Evolutionary conservation across 1,140 invertebrate species (phyloP).

Genomic region (Steinernema feltiae): DNA sequence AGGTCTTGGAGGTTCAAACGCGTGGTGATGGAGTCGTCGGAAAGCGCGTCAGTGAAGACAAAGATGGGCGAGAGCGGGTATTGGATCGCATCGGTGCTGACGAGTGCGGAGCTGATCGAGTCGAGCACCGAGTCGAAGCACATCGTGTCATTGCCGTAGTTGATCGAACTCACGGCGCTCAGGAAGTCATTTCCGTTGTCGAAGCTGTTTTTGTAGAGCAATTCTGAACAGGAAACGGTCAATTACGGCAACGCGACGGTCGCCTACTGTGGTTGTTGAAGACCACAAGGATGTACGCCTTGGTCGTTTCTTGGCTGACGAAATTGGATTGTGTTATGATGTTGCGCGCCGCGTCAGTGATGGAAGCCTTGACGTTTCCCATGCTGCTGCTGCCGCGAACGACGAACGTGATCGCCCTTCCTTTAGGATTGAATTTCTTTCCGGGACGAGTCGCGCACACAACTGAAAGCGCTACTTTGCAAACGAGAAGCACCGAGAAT

Average conservation of each 20-base stretch:
- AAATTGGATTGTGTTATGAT: background rate
- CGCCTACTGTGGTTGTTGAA: conserved; percentile 26
- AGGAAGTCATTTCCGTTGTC: conserved; percentile 20
- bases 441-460: conserved; percentile 6
- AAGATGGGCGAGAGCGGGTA: conserved; percentile 30
- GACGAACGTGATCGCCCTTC: conserved; percentile 22
- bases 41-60: conserved; percentile 27
- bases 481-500: background rate
- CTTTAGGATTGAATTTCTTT: conserved; percentile 5
- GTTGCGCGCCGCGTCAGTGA: conserved; percentile 12
- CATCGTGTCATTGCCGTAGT: conserved; percentile 23
- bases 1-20: background rate
- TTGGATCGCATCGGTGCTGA: background rate
- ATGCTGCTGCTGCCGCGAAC: conserved; percentile 24
- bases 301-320: background rate
- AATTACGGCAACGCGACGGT: background rate
- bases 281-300: conserved; percentile 20
- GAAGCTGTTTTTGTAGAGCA: conserved; percentile 17
- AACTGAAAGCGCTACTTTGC: background rate
- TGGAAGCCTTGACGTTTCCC: conserved; percentile 5
- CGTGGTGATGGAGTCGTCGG: conserved; percentile 24
- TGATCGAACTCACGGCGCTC: background rate
- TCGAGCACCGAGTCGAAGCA: conserved; percentile 22
- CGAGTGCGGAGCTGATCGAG: background rate
- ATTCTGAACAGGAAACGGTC: background rate